A percentile compares a stretch with the other conserved stretches of the same genome.
Evolutionary conservation across 2,888 invertebrate species (phyloP).

Genomic region (Conchocele bisecta): DNA sequence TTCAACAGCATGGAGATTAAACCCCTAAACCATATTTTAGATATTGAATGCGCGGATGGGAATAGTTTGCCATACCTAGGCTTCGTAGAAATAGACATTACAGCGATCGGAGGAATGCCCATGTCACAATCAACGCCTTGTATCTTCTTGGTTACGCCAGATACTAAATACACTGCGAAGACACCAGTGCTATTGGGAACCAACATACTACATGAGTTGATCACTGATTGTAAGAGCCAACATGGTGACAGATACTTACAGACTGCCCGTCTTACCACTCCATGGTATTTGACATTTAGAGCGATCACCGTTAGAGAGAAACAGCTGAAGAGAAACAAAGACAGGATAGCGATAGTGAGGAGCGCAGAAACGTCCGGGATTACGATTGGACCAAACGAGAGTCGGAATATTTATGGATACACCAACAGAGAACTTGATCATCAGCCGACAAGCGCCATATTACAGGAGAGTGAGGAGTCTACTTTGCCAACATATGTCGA

Average conservation of each 20-base stretch:
- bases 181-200: background rate
- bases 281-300: background rate
- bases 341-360: background rate
- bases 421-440: background rate
- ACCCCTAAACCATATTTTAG: background rate
- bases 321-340: background rate
- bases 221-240: background rate
- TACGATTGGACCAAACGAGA: background rate
- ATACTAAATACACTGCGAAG: background rate
- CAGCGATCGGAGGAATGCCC: background rate
- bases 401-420: background rate
- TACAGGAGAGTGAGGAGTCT: background rate
- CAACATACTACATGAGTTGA: background rate
- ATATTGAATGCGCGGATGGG: constrained; percentile 1
- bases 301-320: background rate
- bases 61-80: background rate
- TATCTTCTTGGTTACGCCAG: background rate
- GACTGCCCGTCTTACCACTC: background rate
- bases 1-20: background rate
- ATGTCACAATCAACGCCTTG: background rate
- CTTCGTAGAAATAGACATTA: background rate
- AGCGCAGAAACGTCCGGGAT: constrained; percentile 1
- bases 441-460: background rate
- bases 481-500: background rate
- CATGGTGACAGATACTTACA: background rate